phyloP scores from a whole-genome alignment of 2,888 invertebrate genomes.

The Hirtodrosophila confusa region DNA sequence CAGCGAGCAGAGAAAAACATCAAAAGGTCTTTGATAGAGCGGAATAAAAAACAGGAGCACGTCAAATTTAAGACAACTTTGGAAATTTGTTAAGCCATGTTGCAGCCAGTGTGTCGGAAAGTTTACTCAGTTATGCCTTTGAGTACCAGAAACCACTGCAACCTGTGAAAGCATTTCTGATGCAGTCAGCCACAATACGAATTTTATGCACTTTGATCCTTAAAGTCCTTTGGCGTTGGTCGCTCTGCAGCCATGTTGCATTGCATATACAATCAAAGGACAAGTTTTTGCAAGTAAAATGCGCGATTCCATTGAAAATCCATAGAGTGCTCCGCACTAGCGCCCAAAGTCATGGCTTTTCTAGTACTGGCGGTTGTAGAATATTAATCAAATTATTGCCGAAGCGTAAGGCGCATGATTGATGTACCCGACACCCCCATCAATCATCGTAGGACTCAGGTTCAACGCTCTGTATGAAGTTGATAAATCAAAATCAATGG shows the following conservation, averaged over 20 bases:
- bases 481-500: conserved; percentile 41
- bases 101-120: conserved; percentile 20
- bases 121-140: conserved; percentile 45
- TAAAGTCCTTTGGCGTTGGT: conserved; percentile 11
- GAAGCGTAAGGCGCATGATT: conserved; percentile 45
- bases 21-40: conserved; percentile 50
- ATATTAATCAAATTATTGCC: conserved; percentile 58
- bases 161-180: conserved; percentile 24
- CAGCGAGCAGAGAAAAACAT: conserved; percentile 46
- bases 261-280: conserved; percentile 55
- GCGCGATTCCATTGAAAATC: conserved; percentile 9
- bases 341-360: neutral
- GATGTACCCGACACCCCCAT: conserved; percentile 48
- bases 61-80: conserved; percentile 43
- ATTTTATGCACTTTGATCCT: conserved; percentile 56
- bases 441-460: conserved; percentile 48
- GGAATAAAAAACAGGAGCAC: conserved; percentile 12
- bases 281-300: conserved; percentile 8
- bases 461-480: conserved; percentile 32
- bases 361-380: neutral
- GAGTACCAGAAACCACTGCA: conserved; percentile 33
- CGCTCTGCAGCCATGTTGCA: conserved; percentile 11
- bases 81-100: conserved; percentile 13
- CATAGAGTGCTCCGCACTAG: neutral
- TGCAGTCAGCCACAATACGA: conserved; percentile 29